Base-by-base conservation (phyloP, 1,140 invertebrate species). In the Trissolcus basalis region DNA sequence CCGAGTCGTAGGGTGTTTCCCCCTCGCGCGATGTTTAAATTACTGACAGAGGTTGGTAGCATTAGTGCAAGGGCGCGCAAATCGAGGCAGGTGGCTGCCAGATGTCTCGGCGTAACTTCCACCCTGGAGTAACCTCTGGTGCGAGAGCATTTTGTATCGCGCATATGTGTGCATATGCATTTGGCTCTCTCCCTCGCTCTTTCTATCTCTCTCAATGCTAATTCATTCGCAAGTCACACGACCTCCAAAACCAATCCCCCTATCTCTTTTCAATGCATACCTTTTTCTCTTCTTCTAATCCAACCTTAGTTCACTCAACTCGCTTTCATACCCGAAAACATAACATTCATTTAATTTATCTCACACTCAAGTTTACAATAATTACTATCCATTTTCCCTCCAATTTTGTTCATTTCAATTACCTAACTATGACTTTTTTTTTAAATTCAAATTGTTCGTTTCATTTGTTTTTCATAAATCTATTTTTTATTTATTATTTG, bases 51-150 rank as follows among this genome's bases (percentile, higher is more conserved):
- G 58, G 70, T 78, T 78, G 76, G 76, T 56, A 59, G 77, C 71
- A 48, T 67, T 63, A 68, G 49, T 71, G 81, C 78, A 79, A 80
- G 80, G 75, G 83, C 80, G 83, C 78, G 76, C 36, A 13, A 81
- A 86, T 87, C 79, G 73, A 81, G 86, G 85, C 87, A 88, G 87
- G 87, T 88, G 87, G 86, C 86, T 83, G 78, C 86, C 87, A 88
- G 87, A 88, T 88, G 87, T 87, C 86, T 84, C 80, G 78, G 50
- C 19, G 44, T 43, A 55, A 51, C 58, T 60, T 60, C 64, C 64
- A 73, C 69, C 64, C 69, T 73, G 70, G 64, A 54, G 63, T 69
- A 64, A 58, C 56, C 63, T 56, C 63, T 39, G 54, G 35, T 72
- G 58, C 49, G 51, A 73, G 19, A 6, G 33, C 54, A 55, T 60